Evolutionary conservation across 2,888 invertebrate genomes (phyloP).

Genomic region (Latrodectus hesperus): DNA sequence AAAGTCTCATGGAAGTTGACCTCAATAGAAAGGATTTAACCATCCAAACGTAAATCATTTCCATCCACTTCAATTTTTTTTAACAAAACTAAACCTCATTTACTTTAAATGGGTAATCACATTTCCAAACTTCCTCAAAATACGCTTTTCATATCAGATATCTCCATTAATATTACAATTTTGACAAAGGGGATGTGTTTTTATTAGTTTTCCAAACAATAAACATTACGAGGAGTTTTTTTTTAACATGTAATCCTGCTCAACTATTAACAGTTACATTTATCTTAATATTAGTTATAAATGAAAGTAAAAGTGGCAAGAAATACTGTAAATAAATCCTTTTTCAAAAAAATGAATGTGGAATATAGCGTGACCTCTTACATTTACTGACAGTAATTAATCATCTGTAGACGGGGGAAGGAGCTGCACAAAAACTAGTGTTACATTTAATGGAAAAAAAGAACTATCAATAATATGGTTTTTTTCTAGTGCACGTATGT

Average conservation of each 20-base stretch:
- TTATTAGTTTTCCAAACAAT: constrained; percentile 12
- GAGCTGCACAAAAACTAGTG: not conserved
- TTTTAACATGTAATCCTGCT: no score
- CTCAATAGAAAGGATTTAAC: no score
- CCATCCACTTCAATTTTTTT: no score
- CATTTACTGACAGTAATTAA: constrained; percentile 23
- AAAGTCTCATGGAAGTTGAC: no score
- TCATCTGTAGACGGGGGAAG: not conserved
- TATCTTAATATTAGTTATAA: not conserved
- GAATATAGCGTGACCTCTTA: not conserved
- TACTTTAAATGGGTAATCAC: no score
- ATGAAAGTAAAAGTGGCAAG: not conserved
- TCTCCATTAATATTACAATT: not conserved
- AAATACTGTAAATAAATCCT: constrained; percentile 16
- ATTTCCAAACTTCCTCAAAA: no score
- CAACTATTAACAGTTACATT: not conserved
- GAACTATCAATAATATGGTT: constrained; percentile 8
- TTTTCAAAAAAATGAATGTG: not conserved
- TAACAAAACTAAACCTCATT: no score
- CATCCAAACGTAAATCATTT: no score
- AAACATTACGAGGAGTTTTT: no score
- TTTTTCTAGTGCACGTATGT: not conserved
- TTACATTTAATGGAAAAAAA: constrained; percentile 17
- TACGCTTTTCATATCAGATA: no score
- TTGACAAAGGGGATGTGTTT: not conserved